Base-by-base conservation (phyloP, 1,140 invertebrate genomes). In the Liolophura sinensis region DNA sequence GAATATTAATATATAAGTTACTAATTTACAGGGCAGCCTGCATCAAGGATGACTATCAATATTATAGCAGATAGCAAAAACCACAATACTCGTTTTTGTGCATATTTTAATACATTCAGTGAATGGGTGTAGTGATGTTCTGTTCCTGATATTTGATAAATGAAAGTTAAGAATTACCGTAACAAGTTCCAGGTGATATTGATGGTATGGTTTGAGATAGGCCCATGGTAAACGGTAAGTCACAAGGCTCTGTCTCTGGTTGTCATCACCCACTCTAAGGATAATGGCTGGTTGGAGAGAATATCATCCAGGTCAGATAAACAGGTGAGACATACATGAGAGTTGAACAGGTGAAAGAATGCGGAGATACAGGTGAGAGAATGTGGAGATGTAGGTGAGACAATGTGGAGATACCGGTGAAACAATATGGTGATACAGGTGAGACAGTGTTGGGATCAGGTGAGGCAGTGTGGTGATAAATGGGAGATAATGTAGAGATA, bases 171-270 rank as follows among this genome's bases (percentile, higher is more conserved):
- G 16, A 20, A 64, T 68, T 71, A 81, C 80, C 73, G 74, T 74
- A 58, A 79, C 73, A 54, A 82, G 71, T 67, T 82, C 79, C 61
- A 82, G 55, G 64, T 82, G 80, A 66, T 82, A 82, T 57, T 78
- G 79, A 66, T 82, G 80, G 51, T 81, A 82, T 16, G 80, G 80
- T 22, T 78, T 70, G 50, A 82, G 71, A 57, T 73, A 67, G 15
- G 63, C 40, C 15, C 79, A 62, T 12, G 80, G 80, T 18, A 82
- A 61, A 22, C 72, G 48, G 64, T 79, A 82, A 52, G 69, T 74
- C 12, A 79, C 74, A 24, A 82, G 64, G 48, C 64, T 60, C 49
- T 77, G 64, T 27, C 73, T 75, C 11, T 68, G 68, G 12, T 73
- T 64, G 7, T 64, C 65, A 70, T 81, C 80, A 22, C 67, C 76